Evolutionary conservation across 2,888 invertebrate species (phyloP), one percentile per base, ranked within the genome.

Genomic region (Diabrotica balteata): DNA sequence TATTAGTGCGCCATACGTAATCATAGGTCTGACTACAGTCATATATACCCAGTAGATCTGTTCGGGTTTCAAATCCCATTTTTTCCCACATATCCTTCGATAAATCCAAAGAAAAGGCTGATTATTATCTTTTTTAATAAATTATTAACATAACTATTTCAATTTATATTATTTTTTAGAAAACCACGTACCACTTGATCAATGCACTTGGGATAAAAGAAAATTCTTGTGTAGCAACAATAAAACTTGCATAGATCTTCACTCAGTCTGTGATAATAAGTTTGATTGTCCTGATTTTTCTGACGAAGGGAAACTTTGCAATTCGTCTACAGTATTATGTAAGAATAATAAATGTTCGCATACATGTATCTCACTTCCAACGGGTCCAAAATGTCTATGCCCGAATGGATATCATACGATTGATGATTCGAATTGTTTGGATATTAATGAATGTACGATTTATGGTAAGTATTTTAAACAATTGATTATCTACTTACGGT

Each of bases 391-490:
- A 8, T 93, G 93, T 78, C 59, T 86, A 2, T 93, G 93, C 75
- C 85, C 80, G 0, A 71, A 66, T 6, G 89, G 86, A 1, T 83
- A 80, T 72, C 75, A 72, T 54, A 77, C 69, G 82, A 81, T 80
- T 78, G 76, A 86, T 76, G 79, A 80, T 64, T 79, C 79, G n/a
- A 82, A 82, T 0, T 89, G 89, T 72, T 78, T 82, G 70, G 91
- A 91, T 74, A 84, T 90, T 5, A 84, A 93, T 78, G 91, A 91
- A 76, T 93, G 93, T 74, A 81, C 86, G 47, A 79, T 82, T 0
- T 86, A 86, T 69, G 91, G 91, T 83, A 76, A 76, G 77, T 45
- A 11, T 17, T 32, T 32, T 32, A 2, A 32, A 32, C 5, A 32
- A 32, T 32, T 32, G 32, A 32, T 32, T 32, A 32, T 32, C 4